Evolutionary conservation across 2,888 invertebrate species (phyloP), one percentile per base, ranked within the genome.

Genomic region (Brachypterus glaber): DNA sequence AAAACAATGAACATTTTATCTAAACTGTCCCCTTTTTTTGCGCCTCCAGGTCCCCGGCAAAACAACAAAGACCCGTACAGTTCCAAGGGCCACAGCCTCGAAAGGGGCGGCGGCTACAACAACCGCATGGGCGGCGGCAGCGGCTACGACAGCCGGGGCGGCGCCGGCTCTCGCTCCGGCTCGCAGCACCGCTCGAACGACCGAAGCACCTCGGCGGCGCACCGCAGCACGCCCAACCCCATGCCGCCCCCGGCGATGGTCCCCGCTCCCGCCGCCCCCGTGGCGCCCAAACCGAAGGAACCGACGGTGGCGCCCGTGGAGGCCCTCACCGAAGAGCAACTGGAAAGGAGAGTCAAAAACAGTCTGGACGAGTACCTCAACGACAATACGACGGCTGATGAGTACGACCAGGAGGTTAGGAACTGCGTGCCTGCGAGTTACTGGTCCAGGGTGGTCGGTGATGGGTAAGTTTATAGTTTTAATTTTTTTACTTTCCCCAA

Each of bases 131-230:
- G n/a, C 46, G 70, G 47, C 11, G 39, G 40, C 12, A 51, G 74
- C 4, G 66, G 76, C 43, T 73, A 74, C 25, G 72, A 70, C 48
- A 67, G 68, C 35, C 64, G 72, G 30, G 65, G 68, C n/a, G n/a
- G n/a, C 46, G 70, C 49, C 11, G 39, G 40, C 12, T 52, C 74
- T 4, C 66, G 76, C 43, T 73, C 75, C 25, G 72, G 76, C 36
- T 76, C 75, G 30, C 73, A 76, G 42, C 74, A 76, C 42, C 60
- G 72, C 7, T 68, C 68, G 3, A 69, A 44, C 29, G 50, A 46
- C 25, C 41, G 37, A 49, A 9, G 36, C 47, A 9, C 41, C 48
- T 11, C 27, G 7, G 41, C 48, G 14, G 43, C 44, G 26, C 47
- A 49, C 27, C 41, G 42, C 11, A 40, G 39, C 15, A 41, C 45